Conservation (phyloP, 2,888 invertebrate genomes). For the Micoletzkya japonica region DNA sequence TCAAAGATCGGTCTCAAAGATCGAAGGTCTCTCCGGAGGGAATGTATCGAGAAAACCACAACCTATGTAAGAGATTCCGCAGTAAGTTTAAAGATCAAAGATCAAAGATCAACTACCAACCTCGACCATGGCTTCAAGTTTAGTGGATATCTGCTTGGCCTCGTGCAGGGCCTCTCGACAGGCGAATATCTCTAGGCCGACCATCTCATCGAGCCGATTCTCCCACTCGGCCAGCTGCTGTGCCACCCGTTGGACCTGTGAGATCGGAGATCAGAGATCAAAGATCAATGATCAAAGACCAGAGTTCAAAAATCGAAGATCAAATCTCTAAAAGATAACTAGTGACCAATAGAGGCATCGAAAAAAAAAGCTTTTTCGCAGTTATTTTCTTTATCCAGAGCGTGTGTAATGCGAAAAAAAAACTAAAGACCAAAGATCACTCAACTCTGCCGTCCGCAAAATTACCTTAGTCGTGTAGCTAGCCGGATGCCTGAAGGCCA, state of each 20-base stretch:
- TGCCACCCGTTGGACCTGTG: conserved; percentile 16
- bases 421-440: background rate
- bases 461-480: conserved; percentile 21
- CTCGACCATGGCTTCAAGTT: conserved; percentile 24
- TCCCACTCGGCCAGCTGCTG: conserved; percentile 45
- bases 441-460: background rate
- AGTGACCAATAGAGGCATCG: background rate
- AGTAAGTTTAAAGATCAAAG: too few species aligned
- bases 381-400: background rate
- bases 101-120: conserved; percentile 13
- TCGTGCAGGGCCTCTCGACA: conserved; percentile 42
- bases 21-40: too few species aligned
- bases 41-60: too few species aligned
- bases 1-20: background rate
- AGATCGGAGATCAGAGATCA: background rate
- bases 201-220: conserved; percentile 53
- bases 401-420: background rate
- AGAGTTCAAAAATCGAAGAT: background rate
- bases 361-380: background rate
- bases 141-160: conserved; percentile 33
- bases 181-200: conserved; percentile 36
- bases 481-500: conserved; percentile 55
- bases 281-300: background rate
- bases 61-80: too few species aligned
- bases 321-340: background rate